Conservation (phyloP, 2,888 invertebrate genomes). For the Caenorhabditis imperialis region DNA sequence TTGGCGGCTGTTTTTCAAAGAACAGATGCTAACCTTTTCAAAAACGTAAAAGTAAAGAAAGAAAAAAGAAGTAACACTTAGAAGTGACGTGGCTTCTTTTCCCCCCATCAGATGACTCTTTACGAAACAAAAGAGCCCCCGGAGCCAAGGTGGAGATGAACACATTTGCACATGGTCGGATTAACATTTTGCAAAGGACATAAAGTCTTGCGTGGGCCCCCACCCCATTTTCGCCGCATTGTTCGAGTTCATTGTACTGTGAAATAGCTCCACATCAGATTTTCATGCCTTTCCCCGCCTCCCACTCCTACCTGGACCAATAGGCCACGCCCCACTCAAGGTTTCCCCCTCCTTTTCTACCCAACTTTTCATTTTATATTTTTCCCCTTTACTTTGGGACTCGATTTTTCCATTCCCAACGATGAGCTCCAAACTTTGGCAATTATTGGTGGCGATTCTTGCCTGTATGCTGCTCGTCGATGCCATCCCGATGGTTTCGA, state of each 20-base stretch:
- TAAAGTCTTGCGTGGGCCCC: constrained; percentile 46
- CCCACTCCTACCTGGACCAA: constrained; percentile 20
- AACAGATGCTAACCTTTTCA: constrained; percentile 2
- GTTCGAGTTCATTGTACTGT: constrained; percentile 45
- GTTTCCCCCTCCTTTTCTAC: constrained; percentile 19
- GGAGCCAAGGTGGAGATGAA: constrained; percentile 23
- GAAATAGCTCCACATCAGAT: too few relatives aligned
- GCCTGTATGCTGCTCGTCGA: constrained; percentile 30
- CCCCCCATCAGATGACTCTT: constrained; percentile 18
- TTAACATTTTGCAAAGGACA: constrained; percentile 46
- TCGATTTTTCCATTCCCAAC: constrained; percentile 8
- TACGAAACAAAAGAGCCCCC: constrained; percentile 20
- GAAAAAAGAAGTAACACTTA: too few relatives aligned
- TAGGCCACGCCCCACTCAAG: constrained; percentile 19
- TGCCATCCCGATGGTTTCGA: constrained; percentile 53
- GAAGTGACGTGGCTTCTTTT: too few relatives aligned
- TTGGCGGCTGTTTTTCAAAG: neutral
- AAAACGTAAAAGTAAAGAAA: too few relatives aligned
- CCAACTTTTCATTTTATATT: constrained; percentile 34
- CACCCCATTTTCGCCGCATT: constrained; percentile 30
- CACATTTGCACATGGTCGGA: constrained; percentile 43
- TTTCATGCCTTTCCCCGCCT: constrained; percentile 1
- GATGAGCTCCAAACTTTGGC: constrained; percentile 38
- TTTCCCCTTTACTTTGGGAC: constrained; percentile 27
- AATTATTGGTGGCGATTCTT: constrained; percentile 24